A percentile compares a stretch with the other conserved stretches of the same genome.
These are phyloP conservation scores for Hydriomena furcata DNA, from an alignment of 2,888 invertebrate species.

Conservation along the genomic window DNA sequence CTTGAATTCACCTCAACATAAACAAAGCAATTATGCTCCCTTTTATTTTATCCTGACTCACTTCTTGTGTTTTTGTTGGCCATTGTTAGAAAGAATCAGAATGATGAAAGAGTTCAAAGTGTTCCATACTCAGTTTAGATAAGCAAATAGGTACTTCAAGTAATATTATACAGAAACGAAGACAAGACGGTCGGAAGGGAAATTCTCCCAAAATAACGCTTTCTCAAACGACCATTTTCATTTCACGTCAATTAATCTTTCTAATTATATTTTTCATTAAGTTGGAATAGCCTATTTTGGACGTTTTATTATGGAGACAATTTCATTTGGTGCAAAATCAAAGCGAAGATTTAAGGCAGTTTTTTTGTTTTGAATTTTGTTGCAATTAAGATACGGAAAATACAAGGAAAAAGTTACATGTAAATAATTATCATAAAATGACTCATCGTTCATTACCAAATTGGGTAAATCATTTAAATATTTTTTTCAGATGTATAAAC, in stretches of 20 bases:
- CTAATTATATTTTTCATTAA: slow-evolving; percentile 56
- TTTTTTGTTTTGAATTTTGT: neutral
- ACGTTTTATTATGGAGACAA: slow-evolving; percentile 30
- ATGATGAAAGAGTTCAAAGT: too few relatives aligned
- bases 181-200: neutral
- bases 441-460: too few relatives aligned
- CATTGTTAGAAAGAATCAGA: too few relatives aligned
- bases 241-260: slow-evolving; percentile 66
- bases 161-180: neutral
- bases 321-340: slow-evolving; percentile 28
- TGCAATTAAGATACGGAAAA: neutral
- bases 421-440: neutral
- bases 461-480: too few relatives aligned
- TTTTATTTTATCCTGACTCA: too few relatives aligned
- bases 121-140: too few relatives aligned
- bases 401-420: too few relatives aligned
- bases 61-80: too few relatives aligned
- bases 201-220: slow-evolving; percentile 1
- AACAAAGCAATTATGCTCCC: too few relatives aligned
- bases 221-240: slow-evolving; percentile 51
- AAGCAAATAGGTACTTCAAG: too few relatives aligned
- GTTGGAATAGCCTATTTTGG: slow-evolving; percentile 41
- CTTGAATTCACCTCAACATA: too few relatives aligned
- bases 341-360: slow-evolving; percentile 11
- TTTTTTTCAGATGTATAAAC: too few relatives aligned